A percentile compares a stretch with the other conserved stretches of the same genome.
Evolutionary conservation across 2,113 vertebrate genomes (phyloP).

Genomic region (Solea senegalensis): DNA sequence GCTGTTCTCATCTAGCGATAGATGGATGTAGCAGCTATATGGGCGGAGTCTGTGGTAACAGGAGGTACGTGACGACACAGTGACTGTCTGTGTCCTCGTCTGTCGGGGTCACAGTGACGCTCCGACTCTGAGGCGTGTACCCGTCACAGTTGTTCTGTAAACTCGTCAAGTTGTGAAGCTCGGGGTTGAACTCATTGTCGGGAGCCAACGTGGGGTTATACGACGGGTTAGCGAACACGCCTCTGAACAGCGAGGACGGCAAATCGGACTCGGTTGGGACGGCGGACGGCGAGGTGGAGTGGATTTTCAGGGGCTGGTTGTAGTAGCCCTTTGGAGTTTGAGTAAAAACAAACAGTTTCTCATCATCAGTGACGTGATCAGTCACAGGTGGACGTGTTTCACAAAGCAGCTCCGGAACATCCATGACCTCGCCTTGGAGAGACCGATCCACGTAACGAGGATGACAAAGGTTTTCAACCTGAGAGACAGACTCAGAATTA

Average conservation of each 20-base stretch:
- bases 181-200: neutral
- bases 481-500: constrained; percentile 1
- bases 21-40: too few relatives aligned
- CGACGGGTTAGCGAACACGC: constrained; percentile 27
- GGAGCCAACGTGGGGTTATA: constrained; percentile 21
- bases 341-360: neutral
- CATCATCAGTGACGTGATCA: neutral
- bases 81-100: neutral
- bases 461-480: constrained; percentile 16
- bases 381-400: neutral
- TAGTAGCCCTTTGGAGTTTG: neutral
- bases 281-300: accelerated
- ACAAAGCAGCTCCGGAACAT: constrained; percentile 9
- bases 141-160: neutral
- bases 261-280: neutral
- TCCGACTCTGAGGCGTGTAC: constrained; percentile 36
- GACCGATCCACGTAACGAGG: neutral
- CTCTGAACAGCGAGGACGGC: neutral
- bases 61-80: constrained; percentile 45
- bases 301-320: neutral
- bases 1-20: too few relatives aligned
- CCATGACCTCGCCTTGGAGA: neutral
- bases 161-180: neutral
- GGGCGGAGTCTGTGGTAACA: constrained; percentile 12
- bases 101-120: neutral